Percentiles rank a stretch among this genome's conserved stretches.
phyloP scores from a whole-genome alignment of 1,140 invertebrate species.

The Fopius arisanus region DNA sequence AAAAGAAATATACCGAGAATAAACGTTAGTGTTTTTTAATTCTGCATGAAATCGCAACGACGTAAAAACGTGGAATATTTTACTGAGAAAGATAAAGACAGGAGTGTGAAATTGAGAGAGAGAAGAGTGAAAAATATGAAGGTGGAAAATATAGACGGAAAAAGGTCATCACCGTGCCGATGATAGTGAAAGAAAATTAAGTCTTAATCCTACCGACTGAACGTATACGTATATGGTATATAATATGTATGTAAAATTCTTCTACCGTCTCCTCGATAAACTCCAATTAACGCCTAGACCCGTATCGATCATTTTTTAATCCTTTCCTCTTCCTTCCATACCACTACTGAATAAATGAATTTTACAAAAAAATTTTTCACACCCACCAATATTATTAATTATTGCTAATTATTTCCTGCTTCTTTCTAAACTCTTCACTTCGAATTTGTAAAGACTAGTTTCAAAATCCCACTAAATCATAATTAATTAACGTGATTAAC shows the following conservation, averaged over 20 bases:
- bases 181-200: constrained; percentile 23
- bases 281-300: constrained; percentile 45
- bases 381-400: no score
- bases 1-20: constrained; percentile 23
- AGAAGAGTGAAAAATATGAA: constrained; percentile 14
- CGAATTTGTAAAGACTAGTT: no score
- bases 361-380: no score
- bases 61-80: constrained; percentile 4
- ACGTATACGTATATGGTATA: not conserved
- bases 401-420: no score
- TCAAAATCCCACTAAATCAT: no score
- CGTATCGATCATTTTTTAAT: constrained; percentile 22
- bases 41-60: constrained; percentile 11
- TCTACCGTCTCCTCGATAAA: constrained; percentile 39
- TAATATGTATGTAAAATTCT: not conserved
- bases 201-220: constrained; percentile 24
- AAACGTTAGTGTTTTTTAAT: constrained; percentile 6
- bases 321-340: not conserved
- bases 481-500: no score
- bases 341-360: not conserved
- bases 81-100: not conserved
- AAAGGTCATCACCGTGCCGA: constrained; percentile 21
- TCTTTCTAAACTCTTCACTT: no score
- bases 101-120: not conserved
- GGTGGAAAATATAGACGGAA: not conserved